Evolutionary conservation across 2,888 invertebrate genomes (phyloP).

Genomic region (Syrphus vitripennis): DNA sequence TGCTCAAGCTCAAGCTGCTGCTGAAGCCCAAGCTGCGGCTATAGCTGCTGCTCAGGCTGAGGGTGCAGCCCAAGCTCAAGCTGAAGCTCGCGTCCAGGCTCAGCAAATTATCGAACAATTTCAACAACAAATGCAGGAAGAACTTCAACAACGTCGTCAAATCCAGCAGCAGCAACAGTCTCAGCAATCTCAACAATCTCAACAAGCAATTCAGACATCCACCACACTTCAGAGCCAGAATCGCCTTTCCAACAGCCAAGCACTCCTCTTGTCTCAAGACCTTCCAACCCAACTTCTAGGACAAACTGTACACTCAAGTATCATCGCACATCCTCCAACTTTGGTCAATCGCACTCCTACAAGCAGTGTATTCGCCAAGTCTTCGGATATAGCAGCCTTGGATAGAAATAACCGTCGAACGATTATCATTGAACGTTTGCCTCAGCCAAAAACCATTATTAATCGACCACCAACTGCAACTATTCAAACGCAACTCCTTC

Average conservation of each 20-base stretch:
- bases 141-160: constrained; percentile 75
- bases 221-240: constrained; percentile 75
- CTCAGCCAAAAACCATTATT: constrained; percentile 76
- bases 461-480: constrained; percentile 78
- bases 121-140: constrained; percentile 78
- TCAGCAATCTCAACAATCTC: no score
- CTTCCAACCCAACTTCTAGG: constrained; percentile 76
- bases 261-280: constrained; percentile 75
- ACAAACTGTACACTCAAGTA: constrained; percentile 78
- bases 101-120: constrained; percentile 79
- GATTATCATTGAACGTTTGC: constrained; percentile 72
- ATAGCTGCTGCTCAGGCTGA: constrained; percentile 82
- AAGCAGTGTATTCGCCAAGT: constrained; percentile 62
- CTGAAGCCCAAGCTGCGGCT: constrained; percentile 76
- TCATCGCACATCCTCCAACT: constrained; percentile 78
- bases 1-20: constrained; percentile 74
- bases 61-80: constrained; percentile 82
- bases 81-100: constrained; percentile 81
- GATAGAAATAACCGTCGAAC: constrained; percentile 74
- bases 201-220: constrained; percentile 80
- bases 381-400: constrained; percentile 61
- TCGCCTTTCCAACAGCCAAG: constrained; percentile 75
- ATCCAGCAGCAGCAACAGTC: constrained; percentile 80
- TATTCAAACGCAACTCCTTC: constrained; percentile 78
- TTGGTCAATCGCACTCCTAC: constrained; percentile 75